Evolutionary conservation across 1,140 invertebrate genomes (phyloP).

Genomic region (Cotesia glomerata): DNA sequence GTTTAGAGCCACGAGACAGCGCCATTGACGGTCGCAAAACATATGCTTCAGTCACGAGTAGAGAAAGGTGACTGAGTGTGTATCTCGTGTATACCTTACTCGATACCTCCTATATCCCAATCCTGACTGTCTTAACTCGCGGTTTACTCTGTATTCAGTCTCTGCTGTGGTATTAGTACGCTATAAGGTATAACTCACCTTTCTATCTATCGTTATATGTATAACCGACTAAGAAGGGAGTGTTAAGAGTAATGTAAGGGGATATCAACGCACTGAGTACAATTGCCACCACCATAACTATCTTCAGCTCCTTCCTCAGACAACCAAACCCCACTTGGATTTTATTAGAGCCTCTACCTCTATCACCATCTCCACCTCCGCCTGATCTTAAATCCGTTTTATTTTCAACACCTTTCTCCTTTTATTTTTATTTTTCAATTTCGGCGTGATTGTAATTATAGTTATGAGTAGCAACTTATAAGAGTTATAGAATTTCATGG

Average conservation of each 20-base stretch:
- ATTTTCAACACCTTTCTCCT: background rate
- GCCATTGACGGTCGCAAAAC: slow-evolving; percentile 36
- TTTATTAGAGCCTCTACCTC: background rate
- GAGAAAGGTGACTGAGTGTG: slow-evolving; percentile 58
- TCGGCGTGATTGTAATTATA: too few species aligned
- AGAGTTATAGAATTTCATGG: too few species aligned
- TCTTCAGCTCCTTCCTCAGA: background rate
- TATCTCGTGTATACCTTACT: slow-evolving; percentile 42
- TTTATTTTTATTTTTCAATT: too few species aligned
- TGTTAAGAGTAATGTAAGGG: slow-evolving; percentile 27
- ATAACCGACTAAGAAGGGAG: slow-evolving; percentile 50
- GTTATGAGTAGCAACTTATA: too few species aligned
- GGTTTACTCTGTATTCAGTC: too few species aligned
- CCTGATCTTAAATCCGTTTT: background rate
- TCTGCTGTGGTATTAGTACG: too few species aligned
- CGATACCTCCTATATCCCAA: slow-evolving; percentile 33
- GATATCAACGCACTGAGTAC: slow-evolving; percentile 14
- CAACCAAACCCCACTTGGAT: background rate
- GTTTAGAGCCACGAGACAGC: slow-evolving; percentile 29
- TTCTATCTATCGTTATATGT: slow-evolving; percentile 28
- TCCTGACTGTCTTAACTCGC: slow-evolving; percentile 8
- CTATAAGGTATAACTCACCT: slow-evolving; percentile 34
- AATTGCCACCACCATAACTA: slow-evolving; percentile 18
- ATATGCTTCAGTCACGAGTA: slow-evolving; percentile 49
- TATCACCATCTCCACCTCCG: slow-evolving; percentile 16